A percentile compares a stretch with the other conserved stretches of the same genome.
Conservation (phyloP, 2,797 vertebrate species). For the Lindbergichthys nudifrons region DNA sequence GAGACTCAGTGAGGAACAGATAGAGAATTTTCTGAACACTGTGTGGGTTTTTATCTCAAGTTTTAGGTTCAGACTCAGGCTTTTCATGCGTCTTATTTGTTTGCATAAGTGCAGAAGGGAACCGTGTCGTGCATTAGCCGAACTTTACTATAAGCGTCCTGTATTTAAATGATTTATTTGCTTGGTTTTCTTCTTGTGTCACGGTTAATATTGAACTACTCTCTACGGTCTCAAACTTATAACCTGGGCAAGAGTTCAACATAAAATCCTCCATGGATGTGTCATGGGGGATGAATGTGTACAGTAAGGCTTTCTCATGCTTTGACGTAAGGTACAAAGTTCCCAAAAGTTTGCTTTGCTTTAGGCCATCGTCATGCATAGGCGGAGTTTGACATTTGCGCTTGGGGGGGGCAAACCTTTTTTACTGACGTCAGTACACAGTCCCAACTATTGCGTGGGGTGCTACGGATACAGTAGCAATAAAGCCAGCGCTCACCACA, state of each 20-base stretch:
- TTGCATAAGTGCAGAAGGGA: conserved; percentile 4
- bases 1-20: not conserved
- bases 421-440: no score
- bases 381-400: no score
- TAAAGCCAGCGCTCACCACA: no score
- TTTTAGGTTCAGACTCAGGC: not conserved
- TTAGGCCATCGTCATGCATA: no score
- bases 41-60: not conserved
- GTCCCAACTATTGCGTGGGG: no score
- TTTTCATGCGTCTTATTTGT: conserved; percentile 14
- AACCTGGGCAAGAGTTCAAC: conserved; percentile 42
- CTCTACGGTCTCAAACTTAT: conserved; percentile 48
- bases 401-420: no score
- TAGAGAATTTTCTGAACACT: not conserved
- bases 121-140: not conserved
- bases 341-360: not conserved
- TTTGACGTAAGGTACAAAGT: conserved; percentile 11
- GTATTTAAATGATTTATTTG: conserved; percentile 69
- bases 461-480: no score
- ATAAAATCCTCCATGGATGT: not conserved
- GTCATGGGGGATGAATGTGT: conserved; percentile 15
- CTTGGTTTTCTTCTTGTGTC: conserved; percentile 44
- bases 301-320: not conserved
- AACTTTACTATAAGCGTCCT: conserved; percentile 12
- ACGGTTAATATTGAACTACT: conserved; percentile 62